phyloP scores from a whole-genome alignment of 2,888 invertebrate genomes.

The Agriopis leucophaearia region DNA sequence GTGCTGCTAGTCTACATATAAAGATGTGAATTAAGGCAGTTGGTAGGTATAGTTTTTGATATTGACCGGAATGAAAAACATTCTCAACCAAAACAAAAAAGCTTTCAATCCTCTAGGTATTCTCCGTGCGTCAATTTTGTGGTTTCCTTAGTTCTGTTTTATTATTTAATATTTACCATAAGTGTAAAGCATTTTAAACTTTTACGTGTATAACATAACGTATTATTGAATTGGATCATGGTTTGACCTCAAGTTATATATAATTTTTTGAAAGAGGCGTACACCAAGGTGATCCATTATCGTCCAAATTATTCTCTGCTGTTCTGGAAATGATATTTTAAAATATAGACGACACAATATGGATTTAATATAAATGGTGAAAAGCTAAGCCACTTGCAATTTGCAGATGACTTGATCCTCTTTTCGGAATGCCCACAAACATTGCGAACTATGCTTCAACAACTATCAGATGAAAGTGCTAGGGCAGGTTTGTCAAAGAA shows the following conservation, averaged over 20 bases:
- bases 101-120: neutral
- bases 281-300: neutral
- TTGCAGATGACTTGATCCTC: too few relatives aligned
- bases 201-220: neutral
- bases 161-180: neutral
- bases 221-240: neutral
- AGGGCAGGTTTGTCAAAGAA: too few relatives aligned
- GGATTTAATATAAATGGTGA: neutral
- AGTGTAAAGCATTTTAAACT: neutral
- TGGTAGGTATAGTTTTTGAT: neutral
- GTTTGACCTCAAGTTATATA: too few relatives aligned
- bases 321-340: neutral
- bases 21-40: neutral
- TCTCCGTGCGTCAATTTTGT: conserved; percentile 26
- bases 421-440: too few relatives aligned
- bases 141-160: conserved; percentile 3
- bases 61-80: neutral
- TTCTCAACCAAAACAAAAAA: neutral
- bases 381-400: too few relatives aligned
- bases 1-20: neutral
- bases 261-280: neutral
- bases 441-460: too few relatives aligned
- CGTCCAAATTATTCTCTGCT: neutral
- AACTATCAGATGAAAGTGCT: too few relatives aligned
- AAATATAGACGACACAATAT: neutral